Evolutionary conservation across 2,888 invertebrate species (phyloP), one percentile per base, ranked within the genome.

Genomic region (Cosmia pyralina): DNA sequence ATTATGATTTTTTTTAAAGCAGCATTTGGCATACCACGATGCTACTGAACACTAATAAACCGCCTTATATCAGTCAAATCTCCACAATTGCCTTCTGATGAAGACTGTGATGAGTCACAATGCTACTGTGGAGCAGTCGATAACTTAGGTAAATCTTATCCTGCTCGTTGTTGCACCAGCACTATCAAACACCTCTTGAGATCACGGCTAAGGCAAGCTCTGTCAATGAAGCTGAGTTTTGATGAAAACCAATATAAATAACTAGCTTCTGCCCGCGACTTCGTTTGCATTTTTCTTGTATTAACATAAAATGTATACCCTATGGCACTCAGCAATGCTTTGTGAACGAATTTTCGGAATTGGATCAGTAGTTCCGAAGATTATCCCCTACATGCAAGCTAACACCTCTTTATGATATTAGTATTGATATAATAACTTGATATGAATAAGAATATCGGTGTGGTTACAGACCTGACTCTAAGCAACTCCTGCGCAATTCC

Each of bases 401-500:
- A 15, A 13, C 6, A 53, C n/a, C 5, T 59, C n/a, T 38, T 38
- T n/a, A n/a, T 8, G 10, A 8, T 38, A 15, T 38, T 13, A 15
- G 6, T 58, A 19, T 57, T 34, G 0, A 34, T 28, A 17, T 17
- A 17, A 15, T 17, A 19, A 62, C 28, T 63, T 19, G 13, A 28
- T 46, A 63, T 13, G 46, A 28, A 28, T 19, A 63, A 63, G 5
- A 15, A 63, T 19, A 48, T 15, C 7, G 8, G 7, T 41, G n/a
- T 41, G 38, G 22, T 34, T 64, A 64, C 69, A 46, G 44, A 90
- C 90, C 89, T 88, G 46, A 75, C 69, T 76, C 79, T 87, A 4
- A 90, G 70, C 8, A 90, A 66, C 53, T 88, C 85, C 52, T 82
- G 76, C 6, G 89, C 88, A 11, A 90, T 87, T 0, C 90, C 88